phyloP scores from a whole-genome alignment of 1,140 invertebrate species.

The Saccostrea glomerata region DNA sequence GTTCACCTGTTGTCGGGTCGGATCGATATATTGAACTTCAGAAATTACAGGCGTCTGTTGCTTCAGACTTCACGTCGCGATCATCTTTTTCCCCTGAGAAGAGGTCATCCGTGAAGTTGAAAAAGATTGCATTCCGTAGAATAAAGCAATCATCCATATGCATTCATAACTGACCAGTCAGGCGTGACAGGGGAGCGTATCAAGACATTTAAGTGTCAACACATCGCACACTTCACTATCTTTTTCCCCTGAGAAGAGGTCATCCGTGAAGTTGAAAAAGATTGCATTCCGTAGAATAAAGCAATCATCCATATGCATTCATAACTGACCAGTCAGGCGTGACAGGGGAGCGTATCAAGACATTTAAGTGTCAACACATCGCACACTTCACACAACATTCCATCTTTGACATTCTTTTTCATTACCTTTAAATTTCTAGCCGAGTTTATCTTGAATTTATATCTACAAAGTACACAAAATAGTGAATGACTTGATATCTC shows the following conservation, averaged over 20 bases:
- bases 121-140: neutral
- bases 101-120: neutral
- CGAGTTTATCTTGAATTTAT: conserved; percentile 12
- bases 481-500: neutral
- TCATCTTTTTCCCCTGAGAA: neutral
- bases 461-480: neutral
- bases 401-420: conserved; percentile 10
- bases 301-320: conserved; percentile 21
- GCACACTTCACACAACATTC: neutral
- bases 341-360: conserved; percentile 25
- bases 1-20: neutral
- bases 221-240: neutral
- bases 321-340: conserved; percentile 1
- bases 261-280: neutral
- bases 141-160: conserved; percentile 10
- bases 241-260: neutral
- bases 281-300: neutral
- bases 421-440: conserved; percentile 9
- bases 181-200: conserved; percentile 16
- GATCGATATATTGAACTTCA: neutral
- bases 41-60: neutral
- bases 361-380: neutral
- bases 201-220: conserved; percentile 26
- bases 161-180: conserved; percentile 14
- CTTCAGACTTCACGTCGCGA: neutral